Conservation (phyloP, 2,888 invertebrate species). For the Heliconius erato region DNA sequence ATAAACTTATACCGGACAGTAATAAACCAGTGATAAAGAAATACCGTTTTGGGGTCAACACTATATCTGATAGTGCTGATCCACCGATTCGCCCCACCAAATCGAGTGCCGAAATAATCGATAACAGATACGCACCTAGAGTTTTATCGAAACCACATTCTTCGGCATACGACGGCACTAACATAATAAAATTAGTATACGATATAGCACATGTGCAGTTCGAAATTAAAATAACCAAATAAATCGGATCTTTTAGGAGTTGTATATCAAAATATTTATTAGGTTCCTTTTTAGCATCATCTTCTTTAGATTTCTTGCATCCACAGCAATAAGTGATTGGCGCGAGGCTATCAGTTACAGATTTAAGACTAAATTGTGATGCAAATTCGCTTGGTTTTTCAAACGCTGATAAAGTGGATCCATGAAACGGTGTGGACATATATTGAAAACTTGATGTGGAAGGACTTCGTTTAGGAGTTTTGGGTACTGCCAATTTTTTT, state of each 20-base stretch:
- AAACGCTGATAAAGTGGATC: constrained; percentile 91
- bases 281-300: constrained; percentile 72
- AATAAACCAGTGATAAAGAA: constrained; percentile 93
- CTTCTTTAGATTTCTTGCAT: constrained; percentile 68
- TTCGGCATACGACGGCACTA: constrained; percentile 91
- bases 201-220: constrained; percentile 95
- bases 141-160: constrained; percentile 90
- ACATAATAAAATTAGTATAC: constrained; percentile 94
- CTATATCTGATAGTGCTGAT: constrained; percentile 92
- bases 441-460: constrained; percentile 94
- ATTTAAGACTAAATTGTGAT: constrained; percentile 91
- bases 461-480: constrained; percentile 88
- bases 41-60: constrained; percentile 91
- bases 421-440: constrained; percentile 94
- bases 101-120: constrained; percentile 93
- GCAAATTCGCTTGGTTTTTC: constrained; percentile 92
- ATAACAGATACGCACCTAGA: constrained; percentile 90
- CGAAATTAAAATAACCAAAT: constrained; percentile 92
- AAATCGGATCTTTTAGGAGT: constrained; percentile 91
- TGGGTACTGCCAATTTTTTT: constrained; percentile 73
- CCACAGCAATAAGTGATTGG: constrained; percentile 78
- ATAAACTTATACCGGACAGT: constrained; percentile 91
- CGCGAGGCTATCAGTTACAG: constrained; percentile 86
- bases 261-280: constrained; percentile 91
- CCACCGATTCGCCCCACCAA: constrained; percentile 94